Evolutionary conservation across 2,113 vertebrate species (phyloP).

Genomic region (Oophaga pumilio): DNA sequence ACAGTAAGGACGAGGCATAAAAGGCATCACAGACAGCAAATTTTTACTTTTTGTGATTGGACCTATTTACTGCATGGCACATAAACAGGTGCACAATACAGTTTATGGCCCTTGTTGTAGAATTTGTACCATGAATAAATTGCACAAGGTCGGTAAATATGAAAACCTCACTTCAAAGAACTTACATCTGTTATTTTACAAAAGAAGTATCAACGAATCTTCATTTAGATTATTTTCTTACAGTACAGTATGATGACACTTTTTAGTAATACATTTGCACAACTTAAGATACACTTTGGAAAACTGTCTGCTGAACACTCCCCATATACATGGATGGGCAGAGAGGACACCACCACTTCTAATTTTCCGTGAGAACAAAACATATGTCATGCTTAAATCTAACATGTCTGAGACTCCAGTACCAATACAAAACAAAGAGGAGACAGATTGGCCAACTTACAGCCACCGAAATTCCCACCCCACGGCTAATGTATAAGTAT

Average conservation of each 20-base stretch:
- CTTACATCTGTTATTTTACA: not conserved
- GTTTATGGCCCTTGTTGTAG: not conserved
- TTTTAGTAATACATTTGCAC: not conserved
- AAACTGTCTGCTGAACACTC: no score
- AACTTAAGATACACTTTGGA: no score
- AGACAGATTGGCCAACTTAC: no score
- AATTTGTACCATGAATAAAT: not conserved
- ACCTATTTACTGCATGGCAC: not conserved
- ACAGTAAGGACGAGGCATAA: not conserved
- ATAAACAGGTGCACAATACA: not conserved
- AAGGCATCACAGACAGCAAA: slow-evolving; percentile 12
- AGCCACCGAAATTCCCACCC: no score
- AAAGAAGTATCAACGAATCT: not conserved
- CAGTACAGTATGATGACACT: not conserved
- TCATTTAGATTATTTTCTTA: not conserved
- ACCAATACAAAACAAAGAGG: no score
- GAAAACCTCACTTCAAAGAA: not conserved
- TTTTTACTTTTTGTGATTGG: not conserved
- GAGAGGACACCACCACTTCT: no score
- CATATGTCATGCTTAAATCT: no score
- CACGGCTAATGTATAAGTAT: no score
- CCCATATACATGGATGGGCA: no score
- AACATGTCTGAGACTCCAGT: no score
- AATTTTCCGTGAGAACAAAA: no score
- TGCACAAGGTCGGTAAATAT: not conserved